A percentile compares a stretch with the other conserved stretches of the same genome.
phyloP scores from a whole-genome alignment of 2,113 vertebrate species.

The Elgaria multicarinata region DNA sequence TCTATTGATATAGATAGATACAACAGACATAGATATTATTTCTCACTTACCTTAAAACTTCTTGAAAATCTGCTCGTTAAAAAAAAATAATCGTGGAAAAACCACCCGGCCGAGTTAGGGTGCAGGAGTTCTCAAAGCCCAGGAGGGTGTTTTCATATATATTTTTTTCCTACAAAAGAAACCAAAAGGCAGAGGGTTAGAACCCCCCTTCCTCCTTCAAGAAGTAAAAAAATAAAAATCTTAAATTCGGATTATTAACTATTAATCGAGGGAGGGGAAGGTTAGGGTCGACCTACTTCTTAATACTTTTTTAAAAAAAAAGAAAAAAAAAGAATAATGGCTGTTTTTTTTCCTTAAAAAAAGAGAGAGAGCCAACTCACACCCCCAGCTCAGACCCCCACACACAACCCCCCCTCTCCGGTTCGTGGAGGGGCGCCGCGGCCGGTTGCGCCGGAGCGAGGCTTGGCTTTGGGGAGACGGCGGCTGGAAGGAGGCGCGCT shows the following conservation, averaged over 20 bases:
- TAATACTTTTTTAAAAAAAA: constrained; percentile 4
- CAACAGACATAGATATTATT: not conserved
- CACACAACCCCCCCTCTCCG: not conserved
- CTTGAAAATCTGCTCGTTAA: constrained; percentile 48
- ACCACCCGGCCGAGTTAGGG: constrained; percentile 59
- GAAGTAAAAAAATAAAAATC: constrained; percentile 45
- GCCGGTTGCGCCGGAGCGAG: constrained; percentile 67
- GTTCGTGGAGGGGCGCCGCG: constrained; percentile 25
- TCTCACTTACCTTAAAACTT: constrained; percentile 75
- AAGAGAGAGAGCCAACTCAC: constrained; percentile 38
- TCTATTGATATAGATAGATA: not conserved
- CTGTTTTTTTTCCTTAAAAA: too few species aligned
- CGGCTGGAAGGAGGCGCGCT: not conserved
- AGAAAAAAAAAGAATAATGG: too few species aligned
- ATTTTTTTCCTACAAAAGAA: constrained; percentile 70
- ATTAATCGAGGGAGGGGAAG: not conserved
- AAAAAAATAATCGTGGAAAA: not conserved
- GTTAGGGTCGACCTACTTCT: not conserved
- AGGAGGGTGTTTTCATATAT: constrained; percentile 6
- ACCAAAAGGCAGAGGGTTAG: constrained; percentile 77
- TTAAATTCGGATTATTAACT: not conserved
- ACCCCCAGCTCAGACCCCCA: not conserved
- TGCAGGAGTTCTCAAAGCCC: constrained; percentile 60
- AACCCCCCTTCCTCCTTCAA: constrained; percentile 66
- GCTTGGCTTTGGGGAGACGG: constrained; percentile 75